phyloP scores from a whole-genome alignment of 2,113 vertebrate genomes.

The Stegastes partitus region DNA sequence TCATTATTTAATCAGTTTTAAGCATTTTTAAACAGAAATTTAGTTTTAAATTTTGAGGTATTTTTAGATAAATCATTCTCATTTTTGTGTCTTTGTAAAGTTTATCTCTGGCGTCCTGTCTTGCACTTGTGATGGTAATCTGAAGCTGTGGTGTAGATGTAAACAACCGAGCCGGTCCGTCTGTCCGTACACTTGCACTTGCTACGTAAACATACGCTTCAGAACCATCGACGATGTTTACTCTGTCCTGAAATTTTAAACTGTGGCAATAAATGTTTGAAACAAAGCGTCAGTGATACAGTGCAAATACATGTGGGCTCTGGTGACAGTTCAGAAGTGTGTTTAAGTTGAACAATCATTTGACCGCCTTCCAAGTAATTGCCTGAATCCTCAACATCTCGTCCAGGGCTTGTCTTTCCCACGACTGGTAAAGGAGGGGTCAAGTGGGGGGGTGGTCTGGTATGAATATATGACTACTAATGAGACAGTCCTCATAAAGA shows the following conservation, averaged over 20 bases:
- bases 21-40: no score
- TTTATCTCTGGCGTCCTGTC: background rate
- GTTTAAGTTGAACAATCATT: slow-evolving; percentile 54
- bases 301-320: slow-evolving; percentile 31
- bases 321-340: slow-evolving; percentile 31
- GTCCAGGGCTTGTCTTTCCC: slow-evolving; percentile 82
- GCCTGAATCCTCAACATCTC: slow-evolving; percentile 67
- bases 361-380: slow-evolving; percentile 66
- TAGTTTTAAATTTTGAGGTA: no score
- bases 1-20: no score
- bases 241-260: background rate
- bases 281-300: slow-evolving; percentile 18
- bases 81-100: background rate
- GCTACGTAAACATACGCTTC: background rate
- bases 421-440: slow-evolving; percentile 85
- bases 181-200: background rate
- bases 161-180: background rate
- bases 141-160: no score
- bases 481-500: slow-evolving; percentile 81
- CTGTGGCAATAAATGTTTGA: slow-evolving; percentile 26
- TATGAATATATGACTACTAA: slow-evolving; percentile 89
- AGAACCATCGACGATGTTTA: slow-evolving; percentile 11
- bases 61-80: background rate
- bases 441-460: slow-evolving; percentile 79
- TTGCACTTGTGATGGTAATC: background rate